phyloP scores from a whole-genome alignment of 2,113 vertebrate species.

The Neoarius graeffei region DNA sequence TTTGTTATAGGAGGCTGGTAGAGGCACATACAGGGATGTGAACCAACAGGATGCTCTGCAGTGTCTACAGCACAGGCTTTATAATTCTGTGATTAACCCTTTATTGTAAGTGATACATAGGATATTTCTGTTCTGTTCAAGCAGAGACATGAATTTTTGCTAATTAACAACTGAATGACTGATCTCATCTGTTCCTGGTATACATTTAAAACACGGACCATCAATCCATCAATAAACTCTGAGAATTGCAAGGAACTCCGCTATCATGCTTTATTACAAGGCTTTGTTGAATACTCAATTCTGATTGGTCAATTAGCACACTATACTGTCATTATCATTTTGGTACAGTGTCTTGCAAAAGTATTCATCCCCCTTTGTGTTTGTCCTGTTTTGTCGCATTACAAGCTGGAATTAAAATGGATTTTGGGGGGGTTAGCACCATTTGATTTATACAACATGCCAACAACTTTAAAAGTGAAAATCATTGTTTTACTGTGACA shows the following conservation, averaged over 20 bases:
- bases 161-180: neutral
- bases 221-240: neutral
- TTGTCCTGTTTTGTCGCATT: no score
- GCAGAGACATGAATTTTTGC: neutral
- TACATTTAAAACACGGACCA: neutral
- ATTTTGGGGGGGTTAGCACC: no score
- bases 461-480: no score
- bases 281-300: no score
- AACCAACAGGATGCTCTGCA: neutral
- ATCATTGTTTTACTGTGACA: no score
- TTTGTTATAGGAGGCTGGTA: constrained; percentile 11
- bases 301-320: no score
- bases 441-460: no score
- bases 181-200: neutral
- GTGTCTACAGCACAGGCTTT: neutral
- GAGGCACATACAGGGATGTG: neutral
- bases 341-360: no score
- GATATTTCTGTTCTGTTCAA: neutral
- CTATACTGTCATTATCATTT: no score
- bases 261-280: neutral
- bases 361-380: no score
- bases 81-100: neutral
- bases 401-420: no score
- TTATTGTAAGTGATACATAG: neutral
- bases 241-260: neutral